A percentile compares a stretch with the other conserved stretches of the same genome.
These are phyloP conservation scores for Asteroscopus sphinx DNA, from an alignment of 2,888 invertebrate species.

Conservation along the genomic window DNA sequence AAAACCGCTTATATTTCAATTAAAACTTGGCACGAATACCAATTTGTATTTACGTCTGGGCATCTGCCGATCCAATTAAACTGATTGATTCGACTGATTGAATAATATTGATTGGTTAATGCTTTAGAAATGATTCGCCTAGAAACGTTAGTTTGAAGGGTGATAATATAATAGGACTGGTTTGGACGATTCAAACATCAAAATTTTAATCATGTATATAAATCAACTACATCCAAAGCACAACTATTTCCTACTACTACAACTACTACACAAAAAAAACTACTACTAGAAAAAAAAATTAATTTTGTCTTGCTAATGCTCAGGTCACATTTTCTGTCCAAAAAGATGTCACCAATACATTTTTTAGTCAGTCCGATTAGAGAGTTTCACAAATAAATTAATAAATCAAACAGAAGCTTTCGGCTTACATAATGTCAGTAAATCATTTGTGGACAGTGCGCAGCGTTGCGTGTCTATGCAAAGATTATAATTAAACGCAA, in stretches of 20 bases:
- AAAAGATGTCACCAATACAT: too few relatives aligned
- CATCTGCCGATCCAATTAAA: slow-evolving; percentile 40
- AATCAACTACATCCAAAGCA: too few relatives aligned
- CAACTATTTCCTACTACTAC: too few relatives aligned
- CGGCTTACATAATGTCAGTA: slow-evolving; percentile 1
- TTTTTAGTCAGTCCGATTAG: too few relatives aligned
- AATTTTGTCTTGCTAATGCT: too few relatives aligned
- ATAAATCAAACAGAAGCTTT: slow-evolving; percentile 5
- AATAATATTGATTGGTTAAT: slow-evolving; percentile 47
- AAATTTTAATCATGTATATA: too few relatives aligned
- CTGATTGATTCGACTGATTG: slow-evolving; percentile 48
- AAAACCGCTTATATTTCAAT: slow-evolving; percentile 48
- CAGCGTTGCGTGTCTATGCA: slow-evolving; percentile 7
- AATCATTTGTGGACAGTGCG: slow-evolving; percentile 9
- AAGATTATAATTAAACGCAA: neutral
- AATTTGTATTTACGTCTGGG: slow-evolving; percentile 43
- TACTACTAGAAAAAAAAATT: too few relatives aligned
- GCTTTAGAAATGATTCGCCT: slow-evolving; percentile 26
- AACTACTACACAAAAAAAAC: too few relatives aligned
- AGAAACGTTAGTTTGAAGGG: slow-evolving; percentile 14
- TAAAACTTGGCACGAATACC: slow-evolving; percentile 48
- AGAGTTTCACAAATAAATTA: too few relatives aligned
- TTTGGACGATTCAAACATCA: too few relatives aligned
- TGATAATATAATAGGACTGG: slow-evolving; percentile 7
- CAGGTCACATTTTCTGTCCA: too few relatives aligned